Conservation (phyloP, 1,140 invertebrate genomes). For the Ruditapes philippinarum region DNA sequence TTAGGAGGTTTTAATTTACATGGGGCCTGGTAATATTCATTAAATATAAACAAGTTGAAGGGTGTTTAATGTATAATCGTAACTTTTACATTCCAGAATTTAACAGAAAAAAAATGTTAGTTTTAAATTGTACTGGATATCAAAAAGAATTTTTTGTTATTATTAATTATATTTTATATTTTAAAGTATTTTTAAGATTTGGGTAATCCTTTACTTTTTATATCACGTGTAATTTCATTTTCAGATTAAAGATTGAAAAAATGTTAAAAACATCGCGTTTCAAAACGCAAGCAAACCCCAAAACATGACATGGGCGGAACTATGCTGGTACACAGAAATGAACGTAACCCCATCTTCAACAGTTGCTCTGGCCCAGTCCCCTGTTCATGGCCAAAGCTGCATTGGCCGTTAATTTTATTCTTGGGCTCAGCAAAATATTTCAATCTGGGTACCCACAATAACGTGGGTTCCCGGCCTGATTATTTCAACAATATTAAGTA, state of each 20-base stretch:
- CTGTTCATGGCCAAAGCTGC: background rate
- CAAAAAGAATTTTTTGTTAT: too few species aligned
- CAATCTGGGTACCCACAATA: background rate
- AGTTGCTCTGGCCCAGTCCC: background rate
- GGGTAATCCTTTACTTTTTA: too few species aligned
- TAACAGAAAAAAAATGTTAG: too few species aligned
- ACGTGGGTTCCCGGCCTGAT: background rate
- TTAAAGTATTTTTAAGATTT: too few species aligned
- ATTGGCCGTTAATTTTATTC: background rate
- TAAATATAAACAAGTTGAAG: too few species aligned
- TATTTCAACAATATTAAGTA: too few species aligned
- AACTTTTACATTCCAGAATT: too few species aligned
- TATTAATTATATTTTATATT: too few species aligned
- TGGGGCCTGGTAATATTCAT: too few species aligned
- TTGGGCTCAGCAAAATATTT: background rate
- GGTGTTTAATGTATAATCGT: too few species aligned
- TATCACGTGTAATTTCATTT: background rate
- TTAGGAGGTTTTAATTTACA: too few species aligned
- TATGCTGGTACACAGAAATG: background rate
- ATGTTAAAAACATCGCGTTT: conserved; percentile 44
- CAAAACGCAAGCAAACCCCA: background rate
- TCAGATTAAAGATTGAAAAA: background rate
- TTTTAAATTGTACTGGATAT: too few species aligned
- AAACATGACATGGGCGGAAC: background rate
- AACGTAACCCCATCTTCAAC: background rate